Conservation (phyloP, 2,888 invertebrate genomes). For the Allolobophora icterica region DNA sequence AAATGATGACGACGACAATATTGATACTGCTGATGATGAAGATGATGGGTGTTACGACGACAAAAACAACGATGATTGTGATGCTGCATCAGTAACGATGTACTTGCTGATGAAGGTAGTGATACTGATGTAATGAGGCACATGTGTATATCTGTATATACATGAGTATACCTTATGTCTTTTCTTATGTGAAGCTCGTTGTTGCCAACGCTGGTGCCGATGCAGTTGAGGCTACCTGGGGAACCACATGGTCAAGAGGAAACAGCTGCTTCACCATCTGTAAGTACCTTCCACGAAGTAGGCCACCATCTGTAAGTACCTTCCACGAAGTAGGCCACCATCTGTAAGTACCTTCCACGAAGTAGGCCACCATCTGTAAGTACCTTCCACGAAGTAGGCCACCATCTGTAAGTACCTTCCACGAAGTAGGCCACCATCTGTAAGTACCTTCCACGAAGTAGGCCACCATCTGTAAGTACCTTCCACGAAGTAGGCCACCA, state of each 20-base stretch:
- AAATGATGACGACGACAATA: neutral
- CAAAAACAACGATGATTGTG: neutral
- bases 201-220: slow-evolving; percentile 40
- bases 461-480: no score
- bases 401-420: no score
- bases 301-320: slow-evolving; percentile 39
- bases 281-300: slow-evolving; percentile 27
- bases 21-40: neutral
- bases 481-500: no score
- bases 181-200: slow-evolving; percentile 25
- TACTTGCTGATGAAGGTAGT: neutral
- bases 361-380: slow-evolving; percentile 38
- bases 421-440: no score
- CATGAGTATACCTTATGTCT: neutral
- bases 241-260: slow-evolving; percentile 39
- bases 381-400: slow-evolving; percentile 12
- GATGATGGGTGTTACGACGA: neutral
- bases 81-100: neutral
- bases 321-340: slow-evolving; percentile 22
- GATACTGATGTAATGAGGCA: no score
- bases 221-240: slow-evolving; percentile 36
- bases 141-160: no score
- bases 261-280: slow-evolving; percentile 38
- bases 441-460: no score
- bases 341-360: slow-evolving; percentile 35